phyloP scores from a whole-genome alignment of 2,888 invertebrate genomes.

The Parochlus steinenii region DNA sequence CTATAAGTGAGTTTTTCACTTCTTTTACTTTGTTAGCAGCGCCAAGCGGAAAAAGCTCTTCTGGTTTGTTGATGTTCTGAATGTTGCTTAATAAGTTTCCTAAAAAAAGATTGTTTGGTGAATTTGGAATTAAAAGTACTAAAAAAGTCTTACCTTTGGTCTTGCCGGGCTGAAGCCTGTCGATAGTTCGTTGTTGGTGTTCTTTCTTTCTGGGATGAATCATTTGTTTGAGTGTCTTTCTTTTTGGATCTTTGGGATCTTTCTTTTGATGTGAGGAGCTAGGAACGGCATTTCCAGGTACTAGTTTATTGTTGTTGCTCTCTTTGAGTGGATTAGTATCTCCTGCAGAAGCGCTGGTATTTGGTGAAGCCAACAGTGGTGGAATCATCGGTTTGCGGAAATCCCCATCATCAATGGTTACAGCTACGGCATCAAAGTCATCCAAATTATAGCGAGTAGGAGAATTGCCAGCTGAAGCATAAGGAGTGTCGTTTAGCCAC shows the following conservation, averaged over 20 bases:
- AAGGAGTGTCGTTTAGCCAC: constrained; percentile 74
- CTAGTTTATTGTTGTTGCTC: not conserved
- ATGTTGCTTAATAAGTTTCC: constrained; percentile 64
- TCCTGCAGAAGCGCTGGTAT: constrained; percentile 6
- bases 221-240: constrained; percentile 29
- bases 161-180: constrained; percentile 70
- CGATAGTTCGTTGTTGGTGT: constrained; percentile 68
- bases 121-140: too few species aligned
- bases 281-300: not conserved
- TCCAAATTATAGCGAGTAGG: constrained; percentile 50
- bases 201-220: constrained; percentile 36
- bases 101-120: too few species aligned
- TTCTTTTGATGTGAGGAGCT: constrained; percentile 12
- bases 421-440: constrained; percentile 35
- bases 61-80: constrained; percentile 37
- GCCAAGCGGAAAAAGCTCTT: constrained; percentile 39
- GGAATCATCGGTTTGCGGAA: constrained; percentile 30
- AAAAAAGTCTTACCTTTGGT: too few species aligned
- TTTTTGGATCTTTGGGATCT: constrained; percentile 29
- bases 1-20: constrained; percentile 35
- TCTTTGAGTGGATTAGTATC: constrained; percentile 8
- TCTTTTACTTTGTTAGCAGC: constrained; percentile 40
- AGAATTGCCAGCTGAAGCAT: constrained; percentile 64
- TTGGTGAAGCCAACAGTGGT: constrained; percentile 8
- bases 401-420: constrained; percentile 30